phyloP scores from a whole-genome alignment of 2,888 invertebrate species.

The Ophraella communa region DNA sequence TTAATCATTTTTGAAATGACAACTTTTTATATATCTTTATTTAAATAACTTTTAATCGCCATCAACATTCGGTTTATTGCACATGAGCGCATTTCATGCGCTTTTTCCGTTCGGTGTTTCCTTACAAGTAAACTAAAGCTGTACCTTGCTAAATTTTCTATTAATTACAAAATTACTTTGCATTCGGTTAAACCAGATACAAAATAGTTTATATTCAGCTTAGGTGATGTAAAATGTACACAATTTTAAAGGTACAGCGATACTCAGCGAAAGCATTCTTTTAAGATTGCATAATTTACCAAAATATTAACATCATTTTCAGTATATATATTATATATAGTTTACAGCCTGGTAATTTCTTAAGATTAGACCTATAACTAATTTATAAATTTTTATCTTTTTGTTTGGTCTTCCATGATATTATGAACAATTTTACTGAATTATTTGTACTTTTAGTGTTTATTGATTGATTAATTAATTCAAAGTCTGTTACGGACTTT shows the following conservation, averaged over 20 bases:
- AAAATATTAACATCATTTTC: slow-evolving; percentile 22
- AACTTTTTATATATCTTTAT: slow-evolving; percentile 33
- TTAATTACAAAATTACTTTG: neutral
- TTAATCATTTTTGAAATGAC: slow-evolving; percentile 44
- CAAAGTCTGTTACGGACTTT: too few relatives aligned
- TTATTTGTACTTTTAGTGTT: slow-evolving; percentile 13
- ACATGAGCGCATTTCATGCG: slow-evolving; percentile 36
- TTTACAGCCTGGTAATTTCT: slow-evolving; percentile 23
- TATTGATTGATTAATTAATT: too few relatives aligned
- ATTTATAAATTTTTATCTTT: neutral
- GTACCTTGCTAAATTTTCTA: slow-evolving; percentile 20
- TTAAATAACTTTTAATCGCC: slow-evolving; percentile 29
- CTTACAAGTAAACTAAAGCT: slow-evolving; percentile 7
- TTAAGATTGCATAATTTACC: slow-evolving; percentile 14
- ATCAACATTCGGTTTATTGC: slow-evolving; percentile 34
- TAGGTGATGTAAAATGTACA: slow-evolving; percentile 1
- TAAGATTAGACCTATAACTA: slow-evolving; percentile 17
- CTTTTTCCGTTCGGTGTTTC: slow-evolving; percentile 12
- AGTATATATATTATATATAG: slow-evolving; percentile 10
- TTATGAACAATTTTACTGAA: slow-evolving; percentile 1
- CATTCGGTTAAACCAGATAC: neutral
- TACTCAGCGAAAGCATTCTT: slow-evolving; percentile 10
- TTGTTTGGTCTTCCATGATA: slow-evolving; percentile 9
- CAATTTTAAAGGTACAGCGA: neutral
- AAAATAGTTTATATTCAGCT: neutral